Evolutionary conservation across 2,797 vertebrate genomes (phyloP).

Genomic region (Capromys pilorides): DNA sequence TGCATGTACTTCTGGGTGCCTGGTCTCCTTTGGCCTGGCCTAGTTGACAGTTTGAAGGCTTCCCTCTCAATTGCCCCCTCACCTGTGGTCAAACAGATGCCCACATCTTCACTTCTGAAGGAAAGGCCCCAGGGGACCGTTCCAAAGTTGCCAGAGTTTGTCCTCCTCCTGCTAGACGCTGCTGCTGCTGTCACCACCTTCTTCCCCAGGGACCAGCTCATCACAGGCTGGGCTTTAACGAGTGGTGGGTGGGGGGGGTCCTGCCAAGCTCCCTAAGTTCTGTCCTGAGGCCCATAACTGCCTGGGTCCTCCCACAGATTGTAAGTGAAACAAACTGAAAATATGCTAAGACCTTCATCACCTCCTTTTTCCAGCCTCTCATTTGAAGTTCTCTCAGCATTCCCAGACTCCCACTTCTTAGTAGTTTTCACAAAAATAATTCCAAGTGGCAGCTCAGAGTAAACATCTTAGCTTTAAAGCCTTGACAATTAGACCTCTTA

Average conservation of each 20-base stretch:
- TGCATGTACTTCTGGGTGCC: constrained; percentile 45
- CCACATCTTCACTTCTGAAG: constrained; percentile 62
- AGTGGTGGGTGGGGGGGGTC: no score
- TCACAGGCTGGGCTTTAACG: not conserved
- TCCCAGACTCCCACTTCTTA: not conserved
- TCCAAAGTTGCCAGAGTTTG: not conserved
- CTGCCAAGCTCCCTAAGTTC: constrained; percentile 42
- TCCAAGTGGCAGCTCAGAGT: not conserved
- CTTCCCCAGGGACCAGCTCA: not conserved
- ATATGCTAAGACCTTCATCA: constrained; percentile 62
- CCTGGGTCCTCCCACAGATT: constrained; percentile 57
- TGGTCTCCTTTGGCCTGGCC: constrained; percentile 48
- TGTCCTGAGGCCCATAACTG: not conserved
- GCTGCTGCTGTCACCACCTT: constrained; percentile 16
- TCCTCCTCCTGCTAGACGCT: not conserved
- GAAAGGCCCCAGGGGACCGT: not conserved
- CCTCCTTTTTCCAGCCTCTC: constrained; percentile 48
- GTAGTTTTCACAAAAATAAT: constrained; percentile 49
- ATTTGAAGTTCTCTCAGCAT: not conserved
- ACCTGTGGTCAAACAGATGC: constrained; percentile 53
- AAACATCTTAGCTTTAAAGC: not conserved
- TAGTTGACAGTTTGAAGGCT: not conserved
- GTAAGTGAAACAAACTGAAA: constrained; percentile 64
- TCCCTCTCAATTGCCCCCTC: not conserved
- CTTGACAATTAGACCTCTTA: not conserved